phyloP scores from a whole-genome alignment of 2,888 invertebrate genomes.

The Sesamia inferens region DNA sequence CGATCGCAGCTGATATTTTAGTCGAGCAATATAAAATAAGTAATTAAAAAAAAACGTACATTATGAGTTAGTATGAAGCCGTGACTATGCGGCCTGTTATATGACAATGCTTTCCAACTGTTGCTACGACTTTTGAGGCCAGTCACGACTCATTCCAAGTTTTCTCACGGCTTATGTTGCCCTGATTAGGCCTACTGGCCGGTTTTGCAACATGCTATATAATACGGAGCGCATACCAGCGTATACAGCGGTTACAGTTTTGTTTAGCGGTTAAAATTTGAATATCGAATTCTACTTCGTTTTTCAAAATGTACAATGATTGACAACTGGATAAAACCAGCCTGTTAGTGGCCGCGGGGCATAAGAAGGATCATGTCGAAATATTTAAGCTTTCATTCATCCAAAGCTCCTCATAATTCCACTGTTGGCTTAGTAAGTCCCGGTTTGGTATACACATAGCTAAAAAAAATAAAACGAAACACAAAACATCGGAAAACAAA shows the following conservation, averaged over 20 bases:
- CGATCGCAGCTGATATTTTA: no score
- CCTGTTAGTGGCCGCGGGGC: not conserved
- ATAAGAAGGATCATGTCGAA: not conserved
- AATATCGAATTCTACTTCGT: not conserved
- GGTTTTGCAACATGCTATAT: not conserved
- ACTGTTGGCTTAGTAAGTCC: not conserved
- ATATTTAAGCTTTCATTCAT: not conserved
- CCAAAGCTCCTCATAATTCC: not conserved
- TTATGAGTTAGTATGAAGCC: no score
- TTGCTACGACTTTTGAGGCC: no score
- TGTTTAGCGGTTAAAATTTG: no score
- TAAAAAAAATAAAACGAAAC: constrained; percentile 1
- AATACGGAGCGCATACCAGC: not conserved
- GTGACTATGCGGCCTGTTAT: no score
- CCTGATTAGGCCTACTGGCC: not conserved
- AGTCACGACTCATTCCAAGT: not conserved
- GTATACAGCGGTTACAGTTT: not conserved
- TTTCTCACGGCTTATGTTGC: not conserved
- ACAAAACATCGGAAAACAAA: not conserved
- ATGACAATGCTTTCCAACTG: no score
- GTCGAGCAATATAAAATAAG: no score
- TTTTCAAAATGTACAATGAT: not conserved
- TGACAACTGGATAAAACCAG: not conserved
- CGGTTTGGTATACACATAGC: not conserved
- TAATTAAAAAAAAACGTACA: no score